Evolutionary conservation across 2,888 invertebrate genomes (phyloP).

Genomic region (Netelia virgata): DNA sequence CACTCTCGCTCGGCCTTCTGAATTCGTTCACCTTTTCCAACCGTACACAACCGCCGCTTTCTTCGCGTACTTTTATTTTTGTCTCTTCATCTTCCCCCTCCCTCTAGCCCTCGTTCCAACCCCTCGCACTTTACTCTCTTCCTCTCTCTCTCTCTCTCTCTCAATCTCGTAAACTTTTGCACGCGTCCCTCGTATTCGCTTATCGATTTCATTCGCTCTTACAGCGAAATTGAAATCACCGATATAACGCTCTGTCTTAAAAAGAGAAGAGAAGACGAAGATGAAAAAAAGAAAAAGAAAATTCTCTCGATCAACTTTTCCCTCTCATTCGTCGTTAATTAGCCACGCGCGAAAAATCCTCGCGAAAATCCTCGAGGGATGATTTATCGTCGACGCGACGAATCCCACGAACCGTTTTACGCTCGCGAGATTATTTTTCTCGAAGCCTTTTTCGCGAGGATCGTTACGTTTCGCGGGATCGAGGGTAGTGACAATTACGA

Average conservation of each 20-base stretch:
- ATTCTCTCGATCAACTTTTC: not conserved
- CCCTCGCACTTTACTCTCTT: not conserved
- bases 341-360: not conserved
- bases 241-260: constrained; percentile 30
- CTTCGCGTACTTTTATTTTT: not conserved
- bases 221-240: constrained; percentile 55
- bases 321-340: not conserved
- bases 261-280: constrained; percentile 14
- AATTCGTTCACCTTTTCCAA: constrained; percentile 51
- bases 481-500: not conserved
- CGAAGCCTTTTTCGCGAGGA: not conserved
- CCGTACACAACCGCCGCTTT: constrained; percentile 9
- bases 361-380: not conserved
- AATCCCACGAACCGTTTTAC: not conserved
- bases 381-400: not conserved
- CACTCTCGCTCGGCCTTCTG: constrained; percentile 22
- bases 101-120: no score
- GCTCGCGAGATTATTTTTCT: not conserved
- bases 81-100: not conserved
- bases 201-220: constrained; percentile 54
- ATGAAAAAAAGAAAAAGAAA: not conserved
- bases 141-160: not conserved
- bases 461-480: not conserved
- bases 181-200: constrained; percentile 19
- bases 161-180: constrained; percentile 34